These are phyloP conservation scores for Platycercus adscitus DNA, from an alignment of 2,113 vertebrate species.

Conservation along the genomic window DNA sequence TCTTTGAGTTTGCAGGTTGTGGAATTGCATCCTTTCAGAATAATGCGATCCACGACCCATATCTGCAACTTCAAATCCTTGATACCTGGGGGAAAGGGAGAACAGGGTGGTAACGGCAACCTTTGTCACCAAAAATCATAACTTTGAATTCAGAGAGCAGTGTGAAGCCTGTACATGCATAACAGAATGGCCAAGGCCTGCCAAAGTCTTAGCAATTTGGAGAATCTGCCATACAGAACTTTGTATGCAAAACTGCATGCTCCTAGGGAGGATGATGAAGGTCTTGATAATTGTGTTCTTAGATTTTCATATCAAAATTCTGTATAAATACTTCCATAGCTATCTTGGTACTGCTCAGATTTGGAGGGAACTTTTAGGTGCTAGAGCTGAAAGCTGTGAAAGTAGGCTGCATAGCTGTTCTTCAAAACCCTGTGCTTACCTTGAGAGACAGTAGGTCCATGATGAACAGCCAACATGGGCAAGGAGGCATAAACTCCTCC, in stretches of 20 bases:
- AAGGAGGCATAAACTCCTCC: conserved; percentile 36
- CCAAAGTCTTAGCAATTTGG: background rate
- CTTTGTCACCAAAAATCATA: background rate
- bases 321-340: background rate
- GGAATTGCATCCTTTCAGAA: background rate
- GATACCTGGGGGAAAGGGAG: background rate
- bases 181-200: background rate
- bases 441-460: background rate
- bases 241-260: background rate
- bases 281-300: background rate
- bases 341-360: background rate
- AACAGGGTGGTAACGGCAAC: background rate
- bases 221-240: background rate
- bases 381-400: background rate
- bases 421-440: background rate
- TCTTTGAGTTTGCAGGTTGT: background rate
- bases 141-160: background rate
- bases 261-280: background rate
- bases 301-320: background rate
- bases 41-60: background rate
- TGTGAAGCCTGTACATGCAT: background rate
- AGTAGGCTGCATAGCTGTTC: background rate
- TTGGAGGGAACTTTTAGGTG: background rate
- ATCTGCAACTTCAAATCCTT: background rate
- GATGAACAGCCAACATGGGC: background rate